A percentile compares a stretch with the other conserved stretches of the same genome.
Conservation (phyloP, 2,888 invertebrate genomes). For the Seladonia tumulorum region DNA sequence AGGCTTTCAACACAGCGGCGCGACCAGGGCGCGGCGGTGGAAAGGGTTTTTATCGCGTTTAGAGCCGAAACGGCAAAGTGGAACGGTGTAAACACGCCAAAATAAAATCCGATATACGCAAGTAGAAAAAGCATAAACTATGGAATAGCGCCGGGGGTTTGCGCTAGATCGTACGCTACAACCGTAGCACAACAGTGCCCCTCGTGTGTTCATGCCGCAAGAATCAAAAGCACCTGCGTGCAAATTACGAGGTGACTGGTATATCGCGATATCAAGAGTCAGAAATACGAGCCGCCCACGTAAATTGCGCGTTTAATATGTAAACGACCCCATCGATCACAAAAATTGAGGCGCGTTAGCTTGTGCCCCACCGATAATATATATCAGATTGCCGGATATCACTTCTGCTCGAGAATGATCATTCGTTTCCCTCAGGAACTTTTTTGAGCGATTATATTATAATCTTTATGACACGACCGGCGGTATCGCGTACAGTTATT, state of each 20-base stretch:
- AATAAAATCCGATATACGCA: constrained; percentile 56
- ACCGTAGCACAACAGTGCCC: neutral
- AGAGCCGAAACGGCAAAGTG: constrained; percentile 27
- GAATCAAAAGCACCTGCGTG: constrained; percentile 68
- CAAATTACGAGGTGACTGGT: constrained; percentile 63
- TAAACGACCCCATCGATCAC: constrained; percentile 64
- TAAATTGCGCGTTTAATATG: constrained; percentile 63
- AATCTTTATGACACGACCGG: neutral
- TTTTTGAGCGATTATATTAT: constrained; percentile 22
- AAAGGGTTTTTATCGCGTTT: constrained; percentile 37
- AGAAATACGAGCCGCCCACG: constrained; percentile 50
- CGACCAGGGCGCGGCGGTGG: neutral
- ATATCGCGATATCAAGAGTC: constrained; percentile 58
- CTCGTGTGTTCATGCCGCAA: constrained; percentile 44
- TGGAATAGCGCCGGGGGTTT: neutral
- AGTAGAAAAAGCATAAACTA: constrained; percentile 40
- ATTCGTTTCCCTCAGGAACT: constrained; percentile 24
- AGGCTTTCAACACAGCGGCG: neutral
- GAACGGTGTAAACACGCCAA: constrained; percentile 45
- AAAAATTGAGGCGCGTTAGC: constrained; percentile 40
- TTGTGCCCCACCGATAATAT: constrained; percentile 34
- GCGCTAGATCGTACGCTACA: neutral
- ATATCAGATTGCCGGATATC: constrained; percentile 49
- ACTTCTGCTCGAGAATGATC: constrained; percentile 23
- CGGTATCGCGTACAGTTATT: constrained; percentile 37